phyloP scores from a whole-genome alignment of 2,888 invertebrate species.

The Theretra japonica region DNA sequence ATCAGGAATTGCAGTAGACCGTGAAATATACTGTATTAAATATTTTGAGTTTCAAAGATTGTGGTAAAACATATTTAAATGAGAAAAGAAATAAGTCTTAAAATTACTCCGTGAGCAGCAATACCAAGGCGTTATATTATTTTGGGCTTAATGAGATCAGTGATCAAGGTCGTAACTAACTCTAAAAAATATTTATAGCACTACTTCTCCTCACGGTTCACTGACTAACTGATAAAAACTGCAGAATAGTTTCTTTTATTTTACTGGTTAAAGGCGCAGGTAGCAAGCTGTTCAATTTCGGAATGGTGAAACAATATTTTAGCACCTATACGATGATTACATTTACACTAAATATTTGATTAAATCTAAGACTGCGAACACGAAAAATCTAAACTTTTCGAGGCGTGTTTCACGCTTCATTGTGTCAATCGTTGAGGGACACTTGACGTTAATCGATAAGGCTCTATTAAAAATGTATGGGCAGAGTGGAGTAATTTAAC shows the following conservation, averaged over 20 bases:
- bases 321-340: too few species aligned
- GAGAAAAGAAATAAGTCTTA: neutral
- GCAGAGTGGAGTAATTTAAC: constrained; percentile 48
- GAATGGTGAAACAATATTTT: neutral
- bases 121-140: neutral
- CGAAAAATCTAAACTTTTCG: constrained; percentile 37
- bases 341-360: neutral
- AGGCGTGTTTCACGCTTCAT: constrained; percentile 36
- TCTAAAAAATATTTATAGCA: constrained; percentile 23
- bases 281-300: neutral
- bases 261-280: neutral
- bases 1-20: neutral
- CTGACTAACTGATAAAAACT: constrained; percentile 10
- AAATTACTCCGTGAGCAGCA: neutral
- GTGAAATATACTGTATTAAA: neutral
- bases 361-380: constrained; percentile 7
- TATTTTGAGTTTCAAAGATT: neutral
- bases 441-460: constrained; percentile 65
- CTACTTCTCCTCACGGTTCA: constrained; percentile 13
- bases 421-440: constrained; percentile 39
- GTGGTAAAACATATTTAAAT: neutral
- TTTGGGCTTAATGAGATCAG: neutral
- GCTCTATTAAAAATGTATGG: constrained; percentile 64
- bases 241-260: neutral
- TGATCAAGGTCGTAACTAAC: constrained; percentile 27